These are phyloP conservation scores for Mustela erminea DNA, from an alignment of 2,797 vertebrate species.

Conservation along the genomic window DNA sequence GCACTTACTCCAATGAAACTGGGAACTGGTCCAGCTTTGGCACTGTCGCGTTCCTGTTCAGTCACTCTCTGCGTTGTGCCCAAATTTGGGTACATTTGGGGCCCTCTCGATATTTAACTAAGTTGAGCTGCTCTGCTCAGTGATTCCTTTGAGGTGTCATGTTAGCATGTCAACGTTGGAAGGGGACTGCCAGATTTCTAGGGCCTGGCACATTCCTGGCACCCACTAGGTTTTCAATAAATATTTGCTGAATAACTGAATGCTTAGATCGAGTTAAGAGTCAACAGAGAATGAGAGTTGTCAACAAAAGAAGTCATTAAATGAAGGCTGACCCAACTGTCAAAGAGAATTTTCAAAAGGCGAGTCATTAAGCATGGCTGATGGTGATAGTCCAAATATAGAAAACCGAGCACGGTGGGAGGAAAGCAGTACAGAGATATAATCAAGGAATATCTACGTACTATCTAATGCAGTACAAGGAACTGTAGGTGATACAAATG, in stretches of 20 bases:
- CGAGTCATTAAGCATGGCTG: neutral
- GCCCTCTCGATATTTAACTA: neutral
- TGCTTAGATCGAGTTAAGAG: constrained; percentile 62
- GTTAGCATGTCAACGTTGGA: neutral
- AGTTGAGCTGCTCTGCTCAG: neutral
- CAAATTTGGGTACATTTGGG: constrained; percentile 45
- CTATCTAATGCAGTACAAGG: neutral
- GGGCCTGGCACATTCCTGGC: constrained; percentile 4
- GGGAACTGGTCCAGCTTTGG: neutral
- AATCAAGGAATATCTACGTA: neutral
- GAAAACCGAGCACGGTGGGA: neutral
- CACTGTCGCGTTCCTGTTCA: neutral
- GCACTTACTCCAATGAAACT: neutral
- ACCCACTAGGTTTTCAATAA: constrained; percentile 33
- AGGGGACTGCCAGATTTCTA: neutral
- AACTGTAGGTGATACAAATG: neutral
- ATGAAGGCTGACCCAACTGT: neutral
- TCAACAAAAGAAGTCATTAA: constrained; percentile 46
- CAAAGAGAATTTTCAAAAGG: constrained; percentile 39
- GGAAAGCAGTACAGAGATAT: neutral
- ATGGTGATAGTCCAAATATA: neutral
- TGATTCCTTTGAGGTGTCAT: neutral
- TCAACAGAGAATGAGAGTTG: constrained; percentile 33
- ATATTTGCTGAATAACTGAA: constrained; percentile 71
- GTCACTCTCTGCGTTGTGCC: neutral